Conservation (phyloP, 2,113 vertebrate species). For the Mormyrus lacerda region DNA sequence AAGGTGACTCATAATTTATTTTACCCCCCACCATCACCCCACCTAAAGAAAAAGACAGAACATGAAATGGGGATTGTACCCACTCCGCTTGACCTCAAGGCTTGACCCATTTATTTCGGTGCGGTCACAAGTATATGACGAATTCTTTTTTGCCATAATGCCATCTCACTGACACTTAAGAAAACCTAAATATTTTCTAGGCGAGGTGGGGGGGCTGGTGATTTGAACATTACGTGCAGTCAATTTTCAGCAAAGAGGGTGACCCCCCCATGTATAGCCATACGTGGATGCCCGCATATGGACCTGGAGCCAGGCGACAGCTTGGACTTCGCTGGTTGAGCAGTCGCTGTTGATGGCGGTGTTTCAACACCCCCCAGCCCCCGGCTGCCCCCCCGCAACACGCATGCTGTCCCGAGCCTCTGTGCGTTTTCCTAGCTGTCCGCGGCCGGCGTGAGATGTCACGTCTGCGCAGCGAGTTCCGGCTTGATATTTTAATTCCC, state of each 20-base stretch:
- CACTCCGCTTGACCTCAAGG: neutral
- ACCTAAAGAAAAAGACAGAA: neutral
- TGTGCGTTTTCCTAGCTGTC: neutral
- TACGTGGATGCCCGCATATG: conserved; percentile 49
- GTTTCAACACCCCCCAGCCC: conserved; percentile 34
- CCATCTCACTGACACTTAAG: neutral
- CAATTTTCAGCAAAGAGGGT: neutral
- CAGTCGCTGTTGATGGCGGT: conserved; percentile 51
- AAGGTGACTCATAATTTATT: neutral
- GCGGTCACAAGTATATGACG: neutral
- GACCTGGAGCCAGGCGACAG: conserved; percentile 52
- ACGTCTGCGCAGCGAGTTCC: neutral
- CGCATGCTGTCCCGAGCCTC: neutral
- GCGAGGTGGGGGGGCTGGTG: no score
- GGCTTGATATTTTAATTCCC: conserved; percentile 30
- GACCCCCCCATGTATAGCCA: neutral
- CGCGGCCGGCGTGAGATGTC: conserved; percentile 19
- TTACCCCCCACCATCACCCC: neutral
- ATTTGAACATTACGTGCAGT: neutral
- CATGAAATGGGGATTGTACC: neutral
- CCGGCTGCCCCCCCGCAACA: neutral
- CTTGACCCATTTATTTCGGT: neutral
- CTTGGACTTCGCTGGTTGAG: conserved; percentile 61
- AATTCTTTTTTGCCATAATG: neutral
- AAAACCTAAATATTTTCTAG: neutral